Evolutionary conservation across 2,888 invertebrate genomes (phyloP), one percentile per base, ranked within the genome.

Genomic region (Parnassius mnemosyne): DNA sequence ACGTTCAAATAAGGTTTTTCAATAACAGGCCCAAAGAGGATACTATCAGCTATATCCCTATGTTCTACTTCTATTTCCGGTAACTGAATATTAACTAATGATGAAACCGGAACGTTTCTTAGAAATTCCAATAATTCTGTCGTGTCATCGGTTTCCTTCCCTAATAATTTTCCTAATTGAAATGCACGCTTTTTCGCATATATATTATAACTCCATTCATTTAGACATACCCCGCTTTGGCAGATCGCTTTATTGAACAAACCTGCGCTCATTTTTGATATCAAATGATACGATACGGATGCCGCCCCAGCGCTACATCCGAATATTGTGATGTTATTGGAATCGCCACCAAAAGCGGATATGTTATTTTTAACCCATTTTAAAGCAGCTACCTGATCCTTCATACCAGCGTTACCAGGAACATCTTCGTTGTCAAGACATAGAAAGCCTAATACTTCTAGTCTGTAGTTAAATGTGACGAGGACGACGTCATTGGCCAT

Each of bases 251-350:
- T 92, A 69, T 83, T 70, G 66, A 90, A 92, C 63, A 92, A 73
- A 11, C 87, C 87, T 56, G 73, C 65, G 64, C 90, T 91, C 85
- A 89, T 85, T 66, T 83, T 79, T 0, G 92, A 92, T 54, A 88
- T 49, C 60, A 91, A 71, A 67, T 92, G 89, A 63, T 80, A 82
- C 0, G 90, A 87, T 2, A 80, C 77, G 1, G 87, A 80, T 0
- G 86, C 86, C 1, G 85, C 78, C 1, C 92, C 92, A 1, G 92
- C 92, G 67, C 92, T 92, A 68, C 90, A 89, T 1, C 92, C 92
- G 66, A 92, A 91, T 34, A 92, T 81, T 0, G 91, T 92, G 3
- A 92, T 74, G 65, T 88, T 89, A 51, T 84, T 71, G 1, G 79
- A 64, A 68, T 92, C 87, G 1, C 92, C 92, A 1, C 90, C 89